phyloP scores from a whole-genome alignment of 2,888 invertebrate species.

The Smittia sp. region DNA sequence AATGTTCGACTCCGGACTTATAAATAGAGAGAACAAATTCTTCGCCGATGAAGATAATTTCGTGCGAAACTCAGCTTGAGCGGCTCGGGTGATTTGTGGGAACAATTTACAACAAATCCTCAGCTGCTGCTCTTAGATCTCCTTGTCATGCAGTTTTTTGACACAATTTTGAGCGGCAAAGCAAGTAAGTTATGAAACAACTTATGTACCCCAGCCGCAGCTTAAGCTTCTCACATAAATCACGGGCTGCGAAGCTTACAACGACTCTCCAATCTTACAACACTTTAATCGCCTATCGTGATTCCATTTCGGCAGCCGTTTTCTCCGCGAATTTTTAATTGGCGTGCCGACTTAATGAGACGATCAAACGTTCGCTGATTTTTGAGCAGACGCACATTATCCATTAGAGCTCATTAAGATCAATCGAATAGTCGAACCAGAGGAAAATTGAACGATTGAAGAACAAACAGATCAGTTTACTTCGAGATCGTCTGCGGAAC shows the following conservation, averaged over 20 bases:
- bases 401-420: background rate
- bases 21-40: background rate
- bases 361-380: too few relatives aligned
- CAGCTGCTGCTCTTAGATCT: background rate
- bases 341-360: too few relatives aligned
- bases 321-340: too few relatives aligned
- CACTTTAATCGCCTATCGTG: background rate
- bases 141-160: background rate
- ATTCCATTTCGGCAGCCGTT: background rate
- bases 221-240: too few relatives aligned
- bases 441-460: background rate
- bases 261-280: background rate
- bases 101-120: background rate
- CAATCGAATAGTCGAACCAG: background rate
- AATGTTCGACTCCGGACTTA: conserved; percentile 3
- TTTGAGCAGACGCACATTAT: conserved; percentile 8
- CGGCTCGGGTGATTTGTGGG: background rate
- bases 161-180: background rate
- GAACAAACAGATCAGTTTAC: background rate
- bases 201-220: too few relatives aligned
- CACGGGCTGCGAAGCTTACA: too few relatives aligned
- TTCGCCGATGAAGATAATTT: background rate
- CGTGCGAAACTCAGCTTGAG: background rate
- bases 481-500: background rate
- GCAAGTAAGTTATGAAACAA: background rate